Percentiles rank a stretch among this genome's conserved stretches.
Evolutionary conservation across 2,113 vertebrate genomes (phyloP).

Genomic region (Ammodytes marinus): DNA sequence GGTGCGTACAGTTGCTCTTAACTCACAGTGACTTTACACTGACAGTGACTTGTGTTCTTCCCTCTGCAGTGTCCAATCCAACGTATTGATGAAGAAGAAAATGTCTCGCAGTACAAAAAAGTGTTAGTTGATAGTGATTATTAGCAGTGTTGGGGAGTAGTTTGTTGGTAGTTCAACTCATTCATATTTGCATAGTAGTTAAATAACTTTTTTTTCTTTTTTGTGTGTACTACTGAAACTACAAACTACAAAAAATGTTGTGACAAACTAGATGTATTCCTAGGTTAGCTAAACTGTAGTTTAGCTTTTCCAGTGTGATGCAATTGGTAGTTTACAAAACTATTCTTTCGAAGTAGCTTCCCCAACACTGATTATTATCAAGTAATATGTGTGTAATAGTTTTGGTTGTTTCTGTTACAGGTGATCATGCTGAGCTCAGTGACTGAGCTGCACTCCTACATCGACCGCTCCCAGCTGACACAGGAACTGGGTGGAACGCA

Average conservation of each 20-base stretch:
- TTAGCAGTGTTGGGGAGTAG: no score
- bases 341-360: no score
- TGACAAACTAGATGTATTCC: no score
- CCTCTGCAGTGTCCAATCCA: background rate
- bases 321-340: no score
- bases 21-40: background rate
- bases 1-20: conserved; percentile 81
- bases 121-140: background rate
- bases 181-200: no score
- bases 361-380: background rate
- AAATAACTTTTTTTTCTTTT: no score
- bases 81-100: background rate
- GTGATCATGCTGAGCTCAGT: conserved; percentile 99
- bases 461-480: conserved; percentile 94
- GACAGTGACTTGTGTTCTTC: background rate
- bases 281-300: no score
- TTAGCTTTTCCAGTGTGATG: no score
- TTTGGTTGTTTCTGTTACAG: conserved; percentile 76
- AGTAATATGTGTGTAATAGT: background rate
- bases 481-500: conserved; percentile 95
- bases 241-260: no score
- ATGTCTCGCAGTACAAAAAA: background rate
- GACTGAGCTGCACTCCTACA: conserved; percentile 94
- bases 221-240: no score
- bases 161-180: no score